Percentiles rank a stretch among this genome's conserved stretches.
Conservation (phyloP, 2,797 vertebrate species). For the Lithobates sylvaticus region DNA sequence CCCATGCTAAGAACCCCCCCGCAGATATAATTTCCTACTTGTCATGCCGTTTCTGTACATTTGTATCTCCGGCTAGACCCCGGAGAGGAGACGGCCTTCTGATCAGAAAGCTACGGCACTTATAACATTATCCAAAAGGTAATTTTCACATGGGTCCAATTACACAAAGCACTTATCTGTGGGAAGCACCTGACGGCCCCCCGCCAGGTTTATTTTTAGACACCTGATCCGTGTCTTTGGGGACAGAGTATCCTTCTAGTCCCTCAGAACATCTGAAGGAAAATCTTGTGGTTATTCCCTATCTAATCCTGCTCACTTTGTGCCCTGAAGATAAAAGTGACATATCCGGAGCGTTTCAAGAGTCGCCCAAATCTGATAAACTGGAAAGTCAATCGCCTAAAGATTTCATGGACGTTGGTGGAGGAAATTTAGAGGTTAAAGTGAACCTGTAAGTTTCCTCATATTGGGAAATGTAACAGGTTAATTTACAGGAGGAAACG, state of each 20-base stretch:
- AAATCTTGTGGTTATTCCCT: no score
- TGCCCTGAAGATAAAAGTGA: no score
- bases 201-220: not conserved
- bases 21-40: conserved; percentile 27
- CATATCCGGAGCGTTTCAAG: no score
- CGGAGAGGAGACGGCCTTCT: not conserved
- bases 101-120: conserved; percentile 4
- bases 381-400: no score
- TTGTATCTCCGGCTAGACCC: conserved; percentile 1
- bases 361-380: no score
- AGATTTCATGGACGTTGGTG: no score
- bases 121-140: conserved; percentile 12
- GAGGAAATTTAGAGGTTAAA: no score
- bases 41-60: conserved; percentile 7
- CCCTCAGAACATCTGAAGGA: no score
- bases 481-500: no score
- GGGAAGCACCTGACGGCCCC: conserved; percentile 32
- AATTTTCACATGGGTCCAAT: conserved; percentile 37
- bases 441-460: no score
- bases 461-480: no score
- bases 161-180: conserved; percentile 44
- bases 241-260: not conserved
- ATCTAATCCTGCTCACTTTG: no score
- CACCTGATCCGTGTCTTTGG: not conserved
- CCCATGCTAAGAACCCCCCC: conserved; percentile 6